Evolutionary conservation across 2,797 vertebrate genomes (phyloP).

Genomic region (Antennarius maculatus): DNA sequence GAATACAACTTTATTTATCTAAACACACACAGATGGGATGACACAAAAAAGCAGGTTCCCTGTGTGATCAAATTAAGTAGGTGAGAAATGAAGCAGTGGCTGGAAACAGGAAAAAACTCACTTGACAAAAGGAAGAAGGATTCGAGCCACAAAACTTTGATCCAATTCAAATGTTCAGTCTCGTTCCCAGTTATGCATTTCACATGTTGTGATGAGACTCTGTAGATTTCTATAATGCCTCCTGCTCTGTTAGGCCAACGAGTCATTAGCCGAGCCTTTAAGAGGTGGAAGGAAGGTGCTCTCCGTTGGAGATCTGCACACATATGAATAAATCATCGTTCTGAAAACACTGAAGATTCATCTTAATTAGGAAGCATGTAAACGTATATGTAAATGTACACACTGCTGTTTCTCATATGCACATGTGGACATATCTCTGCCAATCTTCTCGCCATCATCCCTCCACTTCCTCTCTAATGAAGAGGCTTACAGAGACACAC

Average conservation of each 20-base stretch:
- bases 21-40: no score
- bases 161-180: constrained; percentile 9
- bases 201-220: constrained; percentile 22
- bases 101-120: not conserved
- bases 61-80: no score
- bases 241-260: constrained; percentile 45
- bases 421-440: constrained; percentile 44
- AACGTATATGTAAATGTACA: constrained; percentile 11
- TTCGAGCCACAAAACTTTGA: not conserved
- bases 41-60: no score
- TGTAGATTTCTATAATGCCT: constrained; percentile 48
- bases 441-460: constrained; percentile 39
- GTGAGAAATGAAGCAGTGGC: not conserved
- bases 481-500: constrained; percentile 25
- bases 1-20: no score
- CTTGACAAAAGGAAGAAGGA: not conserved
- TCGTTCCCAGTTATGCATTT: constrained; percentile 16
- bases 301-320: constrained; percentile 44
- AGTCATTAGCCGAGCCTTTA: constrained; percentile 64
- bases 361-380: constrained; percentile 27
- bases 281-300: constrained; percentile 20
- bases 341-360: constrained; percentile 47
- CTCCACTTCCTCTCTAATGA: constrained; percentile 45
- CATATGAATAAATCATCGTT: constrained; percentile 60
- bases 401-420: constrained; percentile 5